Base-by-base conservation (phyloP, 2,797 vertebrate species). In the Leptoclinus maculatus region DNA sequence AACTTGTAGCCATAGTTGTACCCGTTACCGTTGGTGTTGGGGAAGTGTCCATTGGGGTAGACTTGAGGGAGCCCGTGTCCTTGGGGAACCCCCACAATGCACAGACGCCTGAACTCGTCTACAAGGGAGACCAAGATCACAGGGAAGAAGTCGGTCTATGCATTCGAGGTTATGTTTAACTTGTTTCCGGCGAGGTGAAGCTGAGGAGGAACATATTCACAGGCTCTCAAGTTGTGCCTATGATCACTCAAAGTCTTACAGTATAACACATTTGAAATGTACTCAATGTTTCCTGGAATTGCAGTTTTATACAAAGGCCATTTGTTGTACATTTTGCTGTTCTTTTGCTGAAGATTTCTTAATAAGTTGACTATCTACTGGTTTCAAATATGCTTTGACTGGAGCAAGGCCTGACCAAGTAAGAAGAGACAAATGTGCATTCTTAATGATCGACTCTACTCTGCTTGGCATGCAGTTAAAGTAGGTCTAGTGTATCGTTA, bases 71-170 rank as follows among this genome's bases (percentile, higher is more conserved):
- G 59, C 23, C 96, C 96, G n/a, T 94, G 94, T 32, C 89, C 94
- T 65, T 97, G 96, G 39, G 97, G 95, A 49, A 96, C 92, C 0
- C 96, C 96, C 58, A 96, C 96, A 17, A 96, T 95, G 71, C 98
- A 99, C 54, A 99, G 93, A 76, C 95, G 89, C 78, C 96, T 94
- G 91, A 95, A 97, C 85, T 97, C 97, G 16, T 97, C 98, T 99
- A 81, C 5, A 54, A 71, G 3, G 67, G 41, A 57, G 36, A 71
- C 17, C 70, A 51, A 85, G 29, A 77, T 57, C 38, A 74, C 21
- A 76, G 59, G 66, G 29, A 77, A 39, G 8, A 29, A 65, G 43
- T 80, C 29, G 81, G 39, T 25, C 34, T 29, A 73, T 51, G 38
- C 34, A 47, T 38, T 45, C 57, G 21, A 34, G 3, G 19, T 34